Percentiles rank a stretch among this genome's conserved stretches.
These are phyloP conservation scores for Colius striatus DNA, from an alignment of 2,113 vertebrate species.

Conservation along the genomic window DNA sequence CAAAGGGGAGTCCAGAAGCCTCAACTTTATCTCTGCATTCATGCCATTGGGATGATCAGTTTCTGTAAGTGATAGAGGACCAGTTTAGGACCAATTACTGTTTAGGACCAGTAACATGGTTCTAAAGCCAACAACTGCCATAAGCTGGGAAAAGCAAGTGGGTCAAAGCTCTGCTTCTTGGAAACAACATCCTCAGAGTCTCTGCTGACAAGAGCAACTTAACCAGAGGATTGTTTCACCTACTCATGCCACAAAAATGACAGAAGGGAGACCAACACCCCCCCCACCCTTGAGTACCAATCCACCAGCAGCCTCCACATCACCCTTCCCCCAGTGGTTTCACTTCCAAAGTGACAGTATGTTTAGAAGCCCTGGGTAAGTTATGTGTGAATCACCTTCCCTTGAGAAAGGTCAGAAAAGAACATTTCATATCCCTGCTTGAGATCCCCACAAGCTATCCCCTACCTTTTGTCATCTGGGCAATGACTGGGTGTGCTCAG, in stretches of 20 bases:
- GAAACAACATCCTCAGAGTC: not conserved
- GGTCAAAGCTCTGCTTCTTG: not conserved
- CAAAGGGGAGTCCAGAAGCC: not conserved
- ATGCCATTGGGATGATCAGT: not conserved
- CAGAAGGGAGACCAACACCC: not conserved
- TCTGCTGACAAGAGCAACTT: not conserved
- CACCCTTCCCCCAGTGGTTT: not conserved
- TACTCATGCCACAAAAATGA: not conserved
- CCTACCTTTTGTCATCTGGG: slow-evolving; percentile 79
- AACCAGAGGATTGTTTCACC: not conserved
- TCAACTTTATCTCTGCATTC: not conserved
- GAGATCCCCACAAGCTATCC: slow-evolving; percentile 8
- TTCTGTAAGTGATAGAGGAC: too few species aligned
- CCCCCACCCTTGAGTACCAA: too few species aligned
- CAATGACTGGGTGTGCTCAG: slow-evolving; percentile 76
- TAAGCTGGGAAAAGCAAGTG: not conserved
- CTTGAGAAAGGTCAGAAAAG: not conserved
- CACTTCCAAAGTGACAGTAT: not conserved
- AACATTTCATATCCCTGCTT: not conserved
- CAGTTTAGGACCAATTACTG: too few species aligned
- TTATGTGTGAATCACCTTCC: not conserved
- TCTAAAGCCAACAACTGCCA: not conserved
- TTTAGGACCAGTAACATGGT: too few species aligned
- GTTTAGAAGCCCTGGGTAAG: not conserved
- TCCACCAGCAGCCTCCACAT: not conserved